These are phyloP conservation scores for Neuroscelio doddi DNA, from an alignment of 2,888 invertebrate genomes.

Conservation along the genomic window DNA sequence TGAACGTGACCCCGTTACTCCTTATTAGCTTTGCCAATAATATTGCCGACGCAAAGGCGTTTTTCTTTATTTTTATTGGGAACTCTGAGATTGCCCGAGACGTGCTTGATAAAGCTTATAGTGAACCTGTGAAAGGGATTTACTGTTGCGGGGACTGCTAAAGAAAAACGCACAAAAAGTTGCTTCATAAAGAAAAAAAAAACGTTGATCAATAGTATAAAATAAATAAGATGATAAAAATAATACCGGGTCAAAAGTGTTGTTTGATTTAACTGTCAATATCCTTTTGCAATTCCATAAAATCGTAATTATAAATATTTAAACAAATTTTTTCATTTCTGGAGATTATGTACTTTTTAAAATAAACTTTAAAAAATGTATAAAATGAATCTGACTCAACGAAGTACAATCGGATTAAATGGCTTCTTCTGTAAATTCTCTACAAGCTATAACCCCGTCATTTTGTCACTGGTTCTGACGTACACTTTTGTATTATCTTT, in stretches of 20 bases:
- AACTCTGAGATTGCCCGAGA: conserved; percentile 33
- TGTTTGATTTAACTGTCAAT: too few relatives aligned
- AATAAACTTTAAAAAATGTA: too few relatives aligned
- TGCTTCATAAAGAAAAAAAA: conserved; percentile 16
- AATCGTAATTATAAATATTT: too few relatives aligned
- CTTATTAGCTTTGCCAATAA: conserved; percentile 42
- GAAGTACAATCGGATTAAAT: too few relatives aligned
- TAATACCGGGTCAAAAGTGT: neutral
- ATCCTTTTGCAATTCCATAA: too few relatives aligned
- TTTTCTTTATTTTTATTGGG: conserved; percentile 40
- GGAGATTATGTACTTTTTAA: too few relatives aligned
- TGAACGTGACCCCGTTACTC: conserved; percentile 35
- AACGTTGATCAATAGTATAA: conserved; percentile 1
- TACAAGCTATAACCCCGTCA: too few relatives aligned
- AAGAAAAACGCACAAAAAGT: conserved; percentile 27
- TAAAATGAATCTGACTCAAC: too few relatives aligned
- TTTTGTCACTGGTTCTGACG: too few relatives aligned
- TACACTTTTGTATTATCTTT: too few relatives aligned
- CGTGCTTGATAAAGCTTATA: conserved; percentile 27
- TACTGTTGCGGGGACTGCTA: conserved; percentile 23
- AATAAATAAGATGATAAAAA: neutral
- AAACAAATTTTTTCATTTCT: too few relatives aligned
- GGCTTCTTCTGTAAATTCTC: too few relatives aligned
- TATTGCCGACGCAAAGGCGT: conserved; percentile 18
- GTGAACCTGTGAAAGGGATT: conserved; percentile 24